Evolutionary conservation across 2,113 vertebrate species (phyloP).

Genomic region (Lagopus leucura): DNA sequence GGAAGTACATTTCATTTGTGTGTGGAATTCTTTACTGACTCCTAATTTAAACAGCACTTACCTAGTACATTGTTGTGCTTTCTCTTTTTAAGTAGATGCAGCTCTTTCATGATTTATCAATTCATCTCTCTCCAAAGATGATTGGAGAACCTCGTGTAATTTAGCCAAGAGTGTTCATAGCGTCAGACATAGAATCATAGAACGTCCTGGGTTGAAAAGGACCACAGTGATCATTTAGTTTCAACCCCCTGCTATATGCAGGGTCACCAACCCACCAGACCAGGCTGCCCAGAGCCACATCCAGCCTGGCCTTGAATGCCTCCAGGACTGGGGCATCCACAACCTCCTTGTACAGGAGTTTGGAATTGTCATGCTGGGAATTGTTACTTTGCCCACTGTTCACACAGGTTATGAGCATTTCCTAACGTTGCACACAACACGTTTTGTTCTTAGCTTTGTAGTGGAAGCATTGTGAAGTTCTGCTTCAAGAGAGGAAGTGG

Average conservation of each 20-base stretch:
- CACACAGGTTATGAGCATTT: neutral
- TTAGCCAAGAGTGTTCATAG: neutral
- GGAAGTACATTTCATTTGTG: neutral
- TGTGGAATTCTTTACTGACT: neutral
- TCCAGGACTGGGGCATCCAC: too few relatives aligned
- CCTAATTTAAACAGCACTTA: neutral
- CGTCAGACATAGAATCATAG: too few relatives aligned
- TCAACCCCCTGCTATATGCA: too few relatives aligned
- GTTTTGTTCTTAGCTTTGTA: neutral
- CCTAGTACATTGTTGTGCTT: neutral
- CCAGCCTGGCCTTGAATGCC: too few relatives aligned
- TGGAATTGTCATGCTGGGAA: neutral
- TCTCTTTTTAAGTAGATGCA: neutral
- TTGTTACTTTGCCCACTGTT: neutral
- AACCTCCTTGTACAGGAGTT: too few relatives aligned
- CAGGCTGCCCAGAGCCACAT: too few relatives aligned
- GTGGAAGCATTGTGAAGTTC: neutral
- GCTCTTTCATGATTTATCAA: neutral
- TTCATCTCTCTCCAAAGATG: neutral
- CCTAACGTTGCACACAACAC: accelerated
- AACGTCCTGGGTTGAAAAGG: too few relatives aligned
- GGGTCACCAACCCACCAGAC: too few relatives aligned
- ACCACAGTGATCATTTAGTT: too few relatives aligned
- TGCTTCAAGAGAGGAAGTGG: neutral
- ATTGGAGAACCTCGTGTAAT: neutral